Evolutionary conservation across 2,113 vertebrate species (phyloP).

Genomic region (Anas platyrhynchos): DNA sequence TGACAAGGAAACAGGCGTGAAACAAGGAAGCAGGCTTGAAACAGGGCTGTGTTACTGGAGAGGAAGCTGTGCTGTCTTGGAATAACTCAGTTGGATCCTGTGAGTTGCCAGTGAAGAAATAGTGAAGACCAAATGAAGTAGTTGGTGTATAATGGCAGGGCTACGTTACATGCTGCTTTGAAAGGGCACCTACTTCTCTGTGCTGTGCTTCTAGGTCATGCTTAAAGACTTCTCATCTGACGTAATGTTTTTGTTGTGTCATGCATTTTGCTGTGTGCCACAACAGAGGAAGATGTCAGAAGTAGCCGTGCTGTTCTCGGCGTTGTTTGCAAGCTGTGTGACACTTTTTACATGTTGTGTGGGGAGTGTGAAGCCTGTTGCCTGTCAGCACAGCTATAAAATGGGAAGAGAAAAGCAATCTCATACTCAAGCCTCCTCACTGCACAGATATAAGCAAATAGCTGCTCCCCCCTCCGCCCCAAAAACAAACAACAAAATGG

Average conservation of each 20-base stretch:
- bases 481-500: neutral
- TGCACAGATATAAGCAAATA: neutral
- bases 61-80: neutral
- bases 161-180: accelerated
- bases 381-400: neutral
- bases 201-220: accelerated
- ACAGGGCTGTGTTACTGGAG: neutral
- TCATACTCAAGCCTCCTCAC: neutral
- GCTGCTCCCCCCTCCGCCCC: accelerated
- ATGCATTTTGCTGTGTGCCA: neutral
- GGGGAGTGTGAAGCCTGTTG: neutral
- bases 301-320: neutral
- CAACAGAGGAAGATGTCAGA: neutral
- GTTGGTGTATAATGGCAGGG: neutral
- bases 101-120: neutral
- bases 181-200: neutral
- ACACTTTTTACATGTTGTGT: neutral
- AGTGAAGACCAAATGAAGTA: neutral
- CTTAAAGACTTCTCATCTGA: neutral
- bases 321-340: neutral
- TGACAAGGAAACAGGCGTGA: neutral
- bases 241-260: neutral
- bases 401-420: neutral
- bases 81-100: neutral
- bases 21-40: neutral